Percentiles rank a stretch among this genome's conserved stretches.
These are phyloP conservation scores for Ceratitis capitata DNA, from an alignment of 1,140 invertebrate species.

Conservation along the genomic window DNA sequence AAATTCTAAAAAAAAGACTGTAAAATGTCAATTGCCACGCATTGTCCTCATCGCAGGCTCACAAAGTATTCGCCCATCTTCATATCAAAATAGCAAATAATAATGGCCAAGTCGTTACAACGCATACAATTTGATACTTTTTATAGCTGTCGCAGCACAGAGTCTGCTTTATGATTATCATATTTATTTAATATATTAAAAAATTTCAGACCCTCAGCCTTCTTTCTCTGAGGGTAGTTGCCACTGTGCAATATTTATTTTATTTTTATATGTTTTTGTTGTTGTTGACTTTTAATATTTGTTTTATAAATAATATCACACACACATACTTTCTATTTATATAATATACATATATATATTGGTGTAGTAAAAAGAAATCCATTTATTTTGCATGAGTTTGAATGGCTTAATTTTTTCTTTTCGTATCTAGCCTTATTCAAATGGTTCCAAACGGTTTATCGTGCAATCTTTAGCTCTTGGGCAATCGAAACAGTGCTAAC, in stretches of 20 bases:
- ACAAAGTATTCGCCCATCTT: not conserved
- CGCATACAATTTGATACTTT: conserved; percentile 10
- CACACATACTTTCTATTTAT: not conserved
- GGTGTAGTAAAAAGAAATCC: too few species aligned
- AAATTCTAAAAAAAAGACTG: too few species aligned
- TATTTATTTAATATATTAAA: conserved; percentile 40
- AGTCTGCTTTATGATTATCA: not conserved
- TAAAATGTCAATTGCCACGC: conserved; percentile 14
- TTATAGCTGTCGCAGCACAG: not conserved
- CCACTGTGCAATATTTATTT: not conserved
- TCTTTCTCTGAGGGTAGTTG: not conserved
- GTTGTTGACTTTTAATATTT: not conserved
- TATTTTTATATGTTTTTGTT: not conserved
- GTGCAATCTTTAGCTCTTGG: too few species aligned
- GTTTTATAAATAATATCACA: not conserved
- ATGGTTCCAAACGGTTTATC: too few species aligned
- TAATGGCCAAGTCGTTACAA: conserved; percentile 9
- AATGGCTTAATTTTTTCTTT: too few species aligned
- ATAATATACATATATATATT: not conserved
- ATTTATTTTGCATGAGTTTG: too few species aligned
- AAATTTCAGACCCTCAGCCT: too few species aligned
- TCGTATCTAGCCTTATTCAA: too few species aligned
- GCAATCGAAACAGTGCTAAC: too few species aligned
- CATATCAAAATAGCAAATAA: not conserved
- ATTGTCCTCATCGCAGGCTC: conserved; percentile 3